Evolutionary conservation across 2,888 invertebrate genomes (phyloP).

Genomic region (Allolobophora icterica): DNA sequence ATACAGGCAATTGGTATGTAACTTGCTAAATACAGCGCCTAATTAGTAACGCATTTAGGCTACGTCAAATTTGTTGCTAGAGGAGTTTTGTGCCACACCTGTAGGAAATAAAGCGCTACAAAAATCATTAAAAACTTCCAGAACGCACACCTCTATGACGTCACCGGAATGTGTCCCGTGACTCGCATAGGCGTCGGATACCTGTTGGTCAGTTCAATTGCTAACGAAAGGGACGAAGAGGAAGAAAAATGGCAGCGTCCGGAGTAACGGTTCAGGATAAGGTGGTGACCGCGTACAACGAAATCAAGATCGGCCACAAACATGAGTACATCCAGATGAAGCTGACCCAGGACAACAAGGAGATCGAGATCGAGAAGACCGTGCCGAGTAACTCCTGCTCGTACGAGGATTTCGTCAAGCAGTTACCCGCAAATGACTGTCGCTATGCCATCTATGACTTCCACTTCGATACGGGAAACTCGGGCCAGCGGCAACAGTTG

Average conservation of each 20-base stretch:
- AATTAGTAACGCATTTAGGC: background rate
- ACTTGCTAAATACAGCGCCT: constrained; percentile 11
- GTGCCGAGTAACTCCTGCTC: background rate
- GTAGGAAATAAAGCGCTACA: background rate
- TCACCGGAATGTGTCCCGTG: background rate
- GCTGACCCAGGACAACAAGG: constrained; percentile 32
- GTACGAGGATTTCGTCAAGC: constrained; percentile 40
- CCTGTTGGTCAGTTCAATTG: constrained; percentile 21
- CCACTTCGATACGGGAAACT: constrained; percentile 38
- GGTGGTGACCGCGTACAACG: constrained; percentile 39
- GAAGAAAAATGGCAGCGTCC: constrained; percentile 40
- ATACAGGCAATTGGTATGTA: background rate
- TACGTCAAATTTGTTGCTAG: background rate
- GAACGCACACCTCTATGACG: constrained; percentile 22
- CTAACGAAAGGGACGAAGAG: background rate
- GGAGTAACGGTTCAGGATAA: constrained; percentile 41
- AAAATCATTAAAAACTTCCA: background rate
- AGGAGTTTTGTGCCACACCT: background rate
- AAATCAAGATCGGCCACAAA: constrained; percentile 41
- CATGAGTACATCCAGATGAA: constrained; percentile 39
- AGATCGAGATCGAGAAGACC: constrained; percentile 35
- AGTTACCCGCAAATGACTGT: constrained; percentile 42
- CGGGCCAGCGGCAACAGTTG: constrained; percentile 41
- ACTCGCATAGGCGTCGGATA: background rate
- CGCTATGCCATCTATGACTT: constrained; percentile 45